Conservation (phyloP, 92 coral and sea anemone genomes). For the Epizoanthus fatuus region DNA sequence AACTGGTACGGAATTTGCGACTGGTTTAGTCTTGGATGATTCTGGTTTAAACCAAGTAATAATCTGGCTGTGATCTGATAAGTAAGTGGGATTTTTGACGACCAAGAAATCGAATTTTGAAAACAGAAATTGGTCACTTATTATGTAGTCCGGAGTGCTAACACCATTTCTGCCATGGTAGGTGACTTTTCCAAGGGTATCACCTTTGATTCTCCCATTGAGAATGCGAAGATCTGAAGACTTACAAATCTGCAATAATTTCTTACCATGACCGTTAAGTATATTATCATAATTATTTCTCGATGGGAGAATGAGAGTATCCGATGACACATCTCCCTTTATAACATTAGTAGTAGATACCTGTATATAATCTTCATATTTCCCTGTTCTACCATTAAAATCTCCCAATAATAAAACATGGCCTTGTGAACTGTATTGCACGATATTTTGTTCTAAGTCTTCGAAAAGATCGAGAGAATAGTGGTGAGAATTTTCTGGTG, state of each 20-base stretch:
- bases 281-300: constrained; percentile 55
- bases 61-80: constrained; percentile 55
- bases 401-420: constrained; percentile 23
- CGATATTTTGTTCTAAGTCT: constrained; percentile 9
- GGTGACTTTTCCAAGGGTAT: constrained; percentile 48
- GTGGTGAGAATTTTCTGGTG: constrained; percentile 36
- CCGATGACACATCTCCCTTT: neutral
- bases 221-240: constrained; percentile 50
- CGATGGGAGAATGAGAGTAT: neutral
- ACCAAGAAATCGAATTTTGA: constrained; percentile 27
- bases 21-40: neutral
- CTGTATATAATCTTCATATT: constrained; percentile 21
- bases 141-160: constrained; percentile 48
- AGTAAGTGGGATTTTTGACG: constrained; percentile 47
- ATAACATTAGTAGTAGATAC: neutral
- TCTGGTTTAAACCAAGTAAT: neutral
- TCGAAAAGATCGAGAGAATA: constrained; percentile 24
- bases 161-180: constrained; percentile 48
- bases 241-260: constrained; percentile 56
- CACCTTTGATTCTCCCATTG: constrained; percentile 66
- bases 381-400: constrained; percentile 34
- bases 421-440: neutral
- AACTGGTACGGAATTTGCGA: neutral
- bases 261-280: constrained; percentile 56
- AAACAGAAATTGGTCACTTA: constrained; percentile 25